A percentile compares a stretch with the other conserved stretches of the same genome.
These are phyloP conservation scores for Lepidotrigona ventralis DNA, from an alignment of 1,140 invertebrate species.

Conservation along the genomic window DNA sequence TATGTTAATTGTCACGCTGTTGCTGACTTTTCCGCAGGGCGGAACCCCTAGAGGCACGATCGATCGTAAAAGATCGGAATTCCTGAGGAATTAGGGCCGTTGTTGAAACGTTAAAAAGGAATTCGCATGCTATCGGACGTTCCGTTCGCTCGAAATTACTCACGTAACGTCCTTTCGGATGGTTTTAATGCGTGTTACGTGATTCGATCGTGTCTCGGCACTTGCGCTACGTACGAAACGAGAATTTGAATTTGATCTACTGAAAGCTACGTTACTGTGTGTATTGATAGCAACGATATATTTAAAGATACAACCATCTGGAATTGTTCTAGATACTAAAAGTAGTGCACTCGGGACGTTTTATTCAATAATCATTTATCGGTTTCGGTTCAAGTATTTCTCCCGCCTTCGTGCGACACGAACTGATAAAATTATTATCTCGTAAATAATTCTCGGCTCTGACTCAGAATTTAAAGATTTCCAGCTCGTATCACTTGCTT, in stretches of 20 bases:
- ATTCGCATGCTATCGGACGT: slow-evolving; percentile 23
- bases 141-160: slow-evolving; percentile 56
- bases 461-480: neutral
- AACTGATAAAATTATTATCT: neutral
- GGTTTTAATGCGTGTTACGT: slow-evolving; percentile 51
- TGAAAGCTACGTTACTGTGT: too few species aligned
- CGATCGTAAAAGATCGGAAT: slow-evolving; percentile 8
- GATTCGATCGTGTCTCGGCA: slow-evolving; percentile 22
- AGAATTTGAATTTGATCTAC: neutral
- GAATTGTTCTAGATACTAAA: too few species aligned
- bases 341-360: too few species aligned
- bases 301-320: too few species aligned
- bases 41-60: neutral
- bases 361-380: neutral
- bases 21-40: too few species aligned
- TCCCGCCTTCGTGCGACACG: too few species aligned
- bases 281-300: too few species aligned
- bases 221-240: neutral
- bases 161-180: slow-evolving; percentile 58
- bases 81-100: neutral
- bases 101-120: slow-evolving; percentile 4
- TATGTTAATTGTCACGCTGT: neutral
- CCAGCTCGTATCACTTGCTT: neutral
- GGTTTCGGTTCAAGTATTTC: neutral
- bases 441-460: neutral